Evolutionary conservation across 2,888 invertebrate species (phyloP).

Genomic region (Drymonia ruficornis): DNA sequence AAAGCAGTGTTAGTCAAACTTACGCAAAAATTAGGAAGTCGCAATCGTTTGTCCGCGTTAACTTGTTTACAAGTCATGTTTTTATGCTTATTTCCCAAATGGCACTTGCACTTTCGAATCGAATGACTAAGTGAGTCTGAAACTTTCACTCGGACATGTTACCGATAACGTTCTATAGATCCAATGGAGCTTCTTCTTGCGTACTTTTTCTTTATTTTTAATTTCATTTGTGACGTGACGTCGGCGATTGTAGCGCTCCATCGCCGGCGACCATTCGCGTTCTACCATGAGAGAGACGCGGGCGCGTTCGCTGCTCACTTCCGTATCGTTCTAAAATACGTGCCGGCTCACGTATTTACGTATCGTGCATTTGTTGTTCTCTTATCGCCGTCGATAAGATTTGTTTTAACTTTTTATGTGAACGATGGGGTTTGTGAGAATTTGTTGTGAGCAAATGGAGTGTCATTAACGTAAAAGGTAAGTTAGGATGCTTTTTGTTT

Average conservation of each 20-base stretch:
- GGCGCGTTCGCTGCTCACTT: slow-evolving; percentile 53
- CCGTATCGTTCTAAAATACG: slow-evolving; percentile 24
- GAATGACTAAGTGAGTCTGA: slow-evolving; percentile 54
- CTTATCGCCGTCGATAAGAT: slow-evolving; percentile 51
- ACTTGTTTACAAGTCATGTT: slow-evolving; percentile 1
- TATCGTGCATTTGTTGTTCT: slow-evolving; percentile 40
- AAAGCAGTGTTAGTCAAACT: slow-evolving; percentile 1
- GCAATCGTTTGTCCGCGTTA: neutral
- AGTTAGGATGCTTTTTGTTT: slow-evolving; percentile 54
- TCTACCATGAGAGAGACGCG: slow-evolving; percentile 67
- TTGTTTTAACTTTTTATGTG: slow-evolving; percentile 49
- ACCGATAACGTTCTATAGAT: slow-evolving; percentile 62
- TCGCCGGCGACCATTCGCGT: slow-evolving; percentile 62
- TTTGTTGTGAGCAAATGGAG: slow-evolving; percentile 64
- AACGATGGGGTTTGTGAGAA: slow-evolving; percentile 51
- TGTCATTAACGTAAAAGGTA: slow-evolving; percentile 70
- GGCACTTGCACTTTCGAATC: slow-evolving; percentile 76
- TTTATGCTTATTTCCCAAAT: slow-evolving; percentile 37
- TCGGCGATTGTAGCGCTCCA: slow-evolving; percentile 65
- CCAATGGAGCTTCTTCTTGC: slow-evolving; percentile 59
- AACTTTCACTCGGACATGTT: slow-evolving; percentile 67
- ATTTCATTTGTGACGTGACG: slow-evolving; percentile 74
- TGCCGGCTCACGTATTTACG: slow-evolving; percentile 23
- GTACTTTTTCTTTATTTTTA: slow-evolving; percentile 53
- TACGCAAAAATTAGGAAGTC: slow-evolving; percentile 29